Base-by-base conservation (phyloP, 2,797 vertebrate genomes). In the Melanotaenia parkinsoni region DNA sequence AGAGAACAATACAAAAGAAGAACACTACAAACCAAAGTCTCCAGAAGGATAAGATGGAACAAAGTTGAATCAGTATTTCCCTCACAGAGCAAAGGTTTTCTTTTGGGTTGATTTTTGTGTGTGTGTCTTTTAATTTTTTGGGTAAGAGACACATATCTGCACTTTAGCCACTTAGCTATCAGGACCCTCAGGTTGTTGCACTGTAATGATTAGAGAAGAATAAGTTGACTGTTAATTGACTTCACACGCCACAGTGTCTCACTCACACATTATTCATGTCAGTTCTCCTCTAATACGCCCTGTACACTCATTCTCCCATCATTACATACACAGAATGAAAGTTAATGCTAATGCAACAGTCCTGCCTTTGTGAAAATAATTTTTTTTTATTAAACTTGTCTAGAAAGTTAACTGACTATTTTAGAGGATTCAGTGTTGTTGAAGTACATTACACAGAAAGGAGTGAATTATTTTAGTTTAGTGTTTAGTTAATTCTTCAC, bases 121-220 rank as follows among this genome's bases (percentile, higher is more conserved):
- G 16, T 45, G 18, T 28, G 5, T 14, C 4, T 14, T 11, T 56
- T 28, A 13, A 14, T 13, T 26, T 54, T 28, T 30, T 28, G 14
- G 24, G 2, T 26, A 61, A 5, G 32, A 43, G 32, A 32, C 26
- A 58, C 22, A 16, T 13, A 8, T 1, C 10, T 43, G 12, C 18
- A 37, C 26, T 50, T 37, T 60, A 38, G 18, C 51, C 32, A 9
- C 43, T 67, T 67, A 63, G 26, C 45, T 22, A 24, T 18, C 30
- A 54, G 56, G 30, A 54, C 38, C 53, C 0, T 40, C 60, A 35
- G 26, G 60, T 63, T 69, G 54, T 69, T 70, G 35, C 47, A 54
- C 38, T 38, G 20, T 20, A 54, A 32, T 53, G 28, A 64, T 43
- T 20, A 57, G 57, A 58, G 18, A 20, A 5, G 14, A 58, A 13